Evolutionary conservation across 53 echinoderm and acorn worm genomes (phyloP).

Genomic region (Crossaster papposus): DNA sequence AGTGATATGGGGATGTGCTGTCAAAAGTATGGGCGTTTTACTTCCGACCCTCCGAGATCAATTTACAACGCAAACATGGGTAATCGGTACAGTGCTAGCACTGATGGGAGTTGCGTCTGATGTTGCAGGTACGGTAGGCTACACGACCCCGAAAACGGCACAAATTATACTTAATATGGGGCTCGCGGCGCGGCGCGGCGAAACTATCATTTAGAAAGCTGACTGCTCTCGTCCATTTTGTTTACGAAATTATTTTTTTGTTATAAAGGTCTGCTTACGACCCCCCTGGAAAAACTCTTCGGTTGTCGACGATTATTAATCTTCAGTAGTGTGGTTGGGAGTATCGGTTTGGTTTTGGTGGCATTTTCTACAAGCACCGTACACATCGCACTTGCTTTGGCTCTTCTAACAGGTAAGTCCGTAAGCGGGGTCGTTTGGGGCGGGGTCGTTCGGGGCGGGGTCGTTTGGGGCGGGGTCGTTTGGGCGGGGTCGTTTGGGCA

Average conservation of each 20-base stretch:
- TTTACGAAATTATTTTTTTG: background rate
- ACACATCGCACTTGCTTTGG: slow-evolving; percentile 10
- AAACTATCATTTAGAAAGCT: too few species aligned
- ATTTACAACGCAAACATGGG: background rate
- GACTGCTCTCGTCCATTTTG: too few species aligned
- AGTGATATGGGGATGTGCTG: background rate
- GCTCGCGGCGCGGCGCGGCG: too few species aligned
- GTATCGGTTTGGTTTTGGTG: background rate
- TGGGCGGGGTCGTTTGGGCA: too few species aligned
- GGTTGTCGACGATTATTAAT: background rate
- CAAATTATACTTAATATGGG: too few species aligned
- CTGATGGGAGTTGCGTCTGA: too few species aligned
- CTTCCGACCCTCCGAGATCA: background rate
- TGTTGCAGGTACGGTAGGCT: background rate
- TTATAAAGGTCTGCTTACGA: background rate
- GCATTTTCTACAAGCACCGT: background rate
- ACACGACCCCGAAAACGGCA: too few species aligned
- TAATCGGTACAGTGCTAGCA: background rate
- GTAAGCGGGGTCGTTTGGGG: too few species aligned
- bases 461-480: too few species aligned
- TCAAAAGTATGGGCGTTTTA: background rate
- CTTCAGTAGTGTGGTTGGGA: background rate
- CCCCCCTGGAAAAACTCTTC: background rate
- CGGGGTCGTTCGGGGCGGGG: too few species aligned
- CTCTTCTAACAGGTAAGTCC: background rate